Conservation (phyloP, 2,113 vertebrate species). For the Cyanoderma ruficeps region DNA sequence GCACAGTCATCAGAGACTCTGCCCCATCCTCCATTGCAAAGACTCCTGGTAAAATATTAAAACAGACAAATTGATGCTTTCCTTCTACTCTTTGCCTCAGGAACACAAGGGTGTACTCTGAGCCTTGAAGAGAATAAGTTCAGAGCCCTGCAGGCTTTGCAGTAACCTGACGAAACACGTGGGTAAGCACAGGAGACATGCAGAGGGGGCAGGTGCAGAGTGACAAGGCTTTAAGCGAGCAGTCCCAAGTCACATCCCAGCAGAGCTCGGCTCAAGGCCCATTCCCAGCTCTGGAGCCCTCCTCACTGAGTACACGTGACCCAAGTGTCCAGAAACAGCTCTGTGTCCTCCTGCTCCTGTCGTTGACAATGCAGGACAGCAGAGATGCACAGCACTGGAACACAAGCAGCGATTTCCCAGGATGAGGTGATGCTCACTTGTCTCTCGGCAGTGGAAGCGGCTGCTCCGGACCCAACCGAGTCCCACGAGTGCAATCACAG, state of each 20-base stretch:
- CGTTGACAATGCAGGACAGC: not conserved
- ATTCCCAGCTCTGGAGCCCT: not conserved
- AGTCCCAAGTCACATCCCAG: not conserved
- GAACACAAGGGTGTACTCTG: not conserved
- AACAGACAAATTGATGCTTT: not conserved
- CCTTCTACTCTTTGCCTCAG: not conserved
- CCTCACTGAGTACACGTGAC: fast-evolving
- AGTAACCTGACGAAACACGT: fast-evolving
- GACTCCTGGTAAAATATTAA: conserved; percentile 3
- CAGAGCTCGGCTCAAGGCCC: not conserved
- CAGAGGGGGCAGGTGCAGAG: not conserved
- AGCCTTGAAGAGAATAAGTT: not conserved
- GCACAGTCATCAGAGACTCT: conserved; percentile 80
- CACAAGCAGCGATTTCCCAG: not conserved
- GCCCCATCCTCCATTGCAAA: conserved; percentile 59
- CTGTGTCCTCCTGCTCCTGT: not conserved
- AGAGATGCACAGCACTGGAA: not conserved
- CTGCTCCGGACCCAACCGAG: fast-evolving
- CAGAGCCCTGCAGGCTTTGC: not conserved
- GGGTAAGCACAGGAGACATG: no score
- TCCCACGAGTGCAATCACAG: not conserved
- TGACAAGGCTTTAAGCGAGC: fast-evolving
- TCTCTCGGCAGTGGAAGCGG: not conserved
- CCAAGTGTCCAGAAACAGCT: fast-evolving
- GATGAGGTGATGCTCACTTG: not conserved